A percentile compares a stretch with the other conserved stretches of the same genome.
phyloP scores from a whole-genome alignment of 2,888 invertebrate genomes.

The Drosophila vallismaia region DNA sequence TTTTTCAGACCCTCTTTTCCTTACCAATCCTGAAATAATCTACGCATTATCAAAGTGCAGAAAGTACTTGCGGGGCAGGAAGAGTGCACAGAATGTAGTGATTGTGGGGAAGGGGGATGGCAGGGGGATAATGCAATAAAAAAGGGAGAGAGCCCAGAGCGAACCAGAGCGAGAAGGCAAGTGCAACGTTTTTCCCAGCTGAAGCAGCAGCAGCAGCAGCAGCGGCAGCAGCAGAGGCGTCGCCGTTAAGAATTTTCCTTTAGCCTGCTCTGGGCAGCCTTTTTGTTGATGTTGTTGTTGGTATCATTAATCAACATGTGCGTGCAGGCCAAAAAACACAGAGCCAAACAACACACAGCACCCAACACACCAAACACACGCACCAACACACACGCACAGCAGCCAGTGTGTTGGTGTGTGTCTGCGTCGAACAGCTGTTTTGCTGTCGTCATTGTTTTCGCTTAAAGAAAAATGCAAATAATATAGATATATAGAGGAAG shows the following conservation, averaged over 20 bases:
- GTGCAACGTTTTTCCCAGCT: conserved; percentile 25
- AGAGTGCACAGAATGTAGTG: background rate
- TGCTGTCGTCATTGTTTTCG: conserved; percentile 47
- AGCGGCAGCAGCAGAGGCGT: conserved; percentile 30
- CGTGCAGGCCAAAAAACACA: conserved; percentile 20
- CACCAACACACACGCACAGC: conserved; percentile 9
- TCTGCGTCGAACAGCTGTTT: conserved; percentile 64
- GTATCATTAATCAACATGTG: conserved; percentile 52
- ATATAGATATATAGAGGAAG: background rate
- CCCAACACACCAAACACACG: conserved; percentile 9
- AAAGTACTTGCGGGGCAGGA: conserved; percentile 49
- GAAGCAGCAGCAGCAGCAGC: conserved; percentile 6
- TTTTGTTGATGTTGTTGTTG: conserved; percentile 40
- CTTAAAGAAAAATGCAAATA: conserved; percentile 10
- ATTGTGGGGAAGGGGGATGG: background rate
- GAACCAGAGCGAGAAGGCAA: conserved; percentile 31
- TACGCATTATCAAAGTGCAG: conserved; percentile 68
- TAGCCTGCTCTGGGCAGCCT: conserved; percentile 5
- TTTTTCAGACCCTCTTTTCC: conserved; percentile 1
- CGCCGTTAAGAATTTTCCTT: conserved; percentile 13
- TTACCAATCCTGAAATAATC: conserved; percentile 24
- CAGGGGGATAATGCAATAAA: conserved; percentile 38
- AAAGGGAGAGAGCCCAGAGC: conserved; percentile 14
- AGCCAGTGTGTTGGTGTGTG: conserved; percentile 13
- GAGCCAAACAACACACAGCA: background rate